Evolutionary conservation across 2,113 vertebrate species (phyloP), one percentile per base, ranked within the genome.

Genomic region (Myocastor coypus): DNA sequence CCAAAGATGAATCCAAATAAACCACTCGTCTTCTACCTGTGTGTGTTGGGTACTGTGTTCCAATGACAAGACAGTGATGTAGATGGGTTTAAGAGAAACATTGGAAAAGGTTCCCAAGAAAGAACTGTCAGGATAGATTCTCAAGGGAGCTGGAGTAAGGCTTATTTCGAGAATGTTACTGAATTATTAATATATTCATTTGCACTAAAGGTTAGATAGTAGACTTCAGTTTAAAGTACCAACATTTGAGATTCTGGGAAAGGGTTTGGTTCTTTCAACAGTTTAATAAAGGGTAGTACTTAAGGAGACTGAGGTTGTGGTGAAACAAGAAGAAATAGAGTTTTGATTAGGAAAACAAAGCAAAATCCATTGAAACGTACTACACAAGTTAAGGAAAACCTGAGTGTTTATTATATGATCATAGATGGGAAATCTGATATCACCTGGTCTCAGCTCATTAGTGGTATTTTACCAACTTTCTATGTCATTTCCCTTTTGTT

Each of bases 141-240:
- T 97, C 90, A 89, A 91, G 80, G 66, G 86, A 95, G 87, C 89
- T 88, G 69, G 46, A 94, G 59, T 77, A 97, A 98, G 71, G 92
- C 83, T 16, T 75, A 68, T 22, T 64, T 94, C 95, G 97, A 97
- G 94, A 96, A 80, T 3, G 90, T 97, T 87, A 78, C 95, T 96
- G 96, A 98, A 94, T 92, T 89, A 98, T 98, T 97, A 97, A 92
- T 73, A 97, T 84, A 52, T 98, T 98, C 96, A 98, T 98, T 69
- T 96, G 98, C 32, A 92, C 12, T 84, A 98, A 98, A 90, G 97
- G 98, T 86, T 95, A 98, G 78, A 98, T 92, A 83, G 97, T 98
- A 32, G 96, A 89, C 66, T 94, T 98, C 32, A 98, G 32, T 12
- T 12, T 98, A 93, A 96, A 96, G 98, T 93, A 97, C 97, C 57